Conservation (phyloP, 35 echinoderm and acorn worm species). For the Chiridota heheva region DNA sequence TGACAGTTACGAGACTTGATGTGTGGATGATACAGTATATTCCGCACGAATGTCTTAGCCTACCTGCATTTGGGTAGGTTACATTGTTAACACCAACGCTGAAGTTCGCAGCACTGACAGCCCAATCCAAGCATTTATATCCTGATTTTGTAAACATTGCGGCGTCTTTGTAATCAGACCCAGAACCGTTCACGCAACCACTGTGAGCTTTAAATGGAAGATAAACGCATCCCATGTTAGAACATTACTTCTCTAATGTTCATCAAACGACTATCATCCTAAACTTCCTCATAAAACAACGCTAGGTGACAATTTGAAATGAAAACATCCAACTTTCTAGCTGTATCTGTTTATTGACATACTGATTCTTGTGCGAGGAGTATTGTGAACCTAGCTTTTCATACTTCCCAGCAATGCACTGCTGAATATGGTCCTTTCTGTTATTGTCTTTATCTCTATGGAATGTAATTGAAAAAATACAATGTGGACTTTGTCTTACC, state of each 20-base stretch:
- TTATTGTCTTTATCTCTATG: no score
- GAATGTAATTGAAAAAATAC: not conserved
- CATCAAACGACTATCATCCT: not conserved
- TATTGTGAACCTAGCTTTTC: not conserved
- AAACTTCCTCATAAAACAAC: not conserved
- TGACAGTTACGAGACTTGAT: no score
- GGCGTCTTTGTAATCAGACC: slow-evolving; percentile 32
- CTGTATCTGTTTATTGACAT: no score
- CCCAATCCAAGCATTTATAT: slow-evolving; percentile 44
- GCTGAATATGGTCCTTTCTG: not conserved
- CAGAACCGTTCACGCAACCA: slow-evolving; percentile 44
- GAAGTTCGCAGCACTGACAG: not conserved
- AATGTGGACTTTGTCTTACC: not conserved
- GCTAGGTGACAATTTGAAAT: no score
- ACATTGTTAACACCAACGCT: slow-evolving; percentile 26
- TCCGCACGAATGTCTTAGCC: not conserved
- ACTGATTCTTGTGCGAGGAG: not conserved
- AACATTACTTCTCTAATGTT: not conserved
- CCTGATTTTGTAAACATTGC: slow-evolving; percentile 51
- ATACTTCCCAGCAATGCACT: not conserved
- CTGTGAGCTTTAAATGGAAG: slow-evolving; percentile 54
- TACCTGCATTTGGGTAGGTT: slow-evolving; percentile 43
- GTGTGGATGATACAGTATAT: no score
- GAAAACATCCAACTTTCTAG: not conserved
- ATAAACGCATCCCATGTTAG: not conserved